Base-by-base conservation (phyloP, 2,888 invertebrate species). In the Ophonus ardosiacus region DNA sequence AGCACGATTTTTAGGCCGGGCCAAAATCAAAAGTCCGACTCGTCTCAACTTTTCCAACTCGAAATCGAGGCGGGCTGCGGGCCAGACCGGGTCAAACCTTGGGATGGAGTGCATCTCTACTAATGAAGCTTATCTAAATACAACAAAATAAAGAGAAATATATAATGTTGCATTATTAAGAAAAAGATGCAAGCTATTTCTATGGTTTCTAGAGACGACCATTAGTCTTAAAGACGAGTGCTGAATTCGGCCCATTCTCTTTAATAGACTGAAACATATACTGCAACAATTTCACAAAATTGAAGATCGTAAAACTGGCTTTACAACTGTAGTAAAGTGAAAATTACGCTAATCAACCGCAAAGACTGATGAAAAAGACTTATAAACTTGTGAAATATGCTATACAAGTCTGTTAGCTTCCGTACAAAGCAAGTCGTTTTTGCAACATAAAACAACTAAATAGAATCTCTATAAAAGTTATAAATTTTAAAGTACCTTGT, bases 401-500 rank as follows among this genome's bases (percentile, higher is more conserved):
- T 78, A 83, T 76, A 78, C 56, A 71, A 78, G 63, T 57, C 57
- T 57, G 56, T 15, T 82, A 68, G 82, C 82, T 74, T 61, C 68
- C 83, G 76, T 71, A 83, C 74, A 71, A 83, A 84, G 84, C 63
- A 78, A 84, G n/a, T 61, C 40, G 59, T 59, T 83, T 51, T 76
- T 76, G 43, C 74, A 76, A 76, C 61, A 76, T 43, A 83, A 81
- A 81, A 63, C 17, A 57, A 51, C 40, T 31, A 51, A 57, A 83
- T 74, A 74, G 74, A 83, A 83, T 76, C 74, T 71, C 40, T 83
- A 83, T 76, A 76, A 74, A 83, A 83, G 76, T 78, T 84, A 78
- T 84, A 71, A 63, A 76, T 84, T 84, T 76, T 84, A 84, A 83
- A 84, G 51, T 84, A 84, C 84, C 84, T 84, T 84, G 84, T 78